Percentiles rank a stretch among this genome's conserved stretches.
Conservation (phyloP, 2,888 invertebrate species). For the Tipula confusa region DNA sequence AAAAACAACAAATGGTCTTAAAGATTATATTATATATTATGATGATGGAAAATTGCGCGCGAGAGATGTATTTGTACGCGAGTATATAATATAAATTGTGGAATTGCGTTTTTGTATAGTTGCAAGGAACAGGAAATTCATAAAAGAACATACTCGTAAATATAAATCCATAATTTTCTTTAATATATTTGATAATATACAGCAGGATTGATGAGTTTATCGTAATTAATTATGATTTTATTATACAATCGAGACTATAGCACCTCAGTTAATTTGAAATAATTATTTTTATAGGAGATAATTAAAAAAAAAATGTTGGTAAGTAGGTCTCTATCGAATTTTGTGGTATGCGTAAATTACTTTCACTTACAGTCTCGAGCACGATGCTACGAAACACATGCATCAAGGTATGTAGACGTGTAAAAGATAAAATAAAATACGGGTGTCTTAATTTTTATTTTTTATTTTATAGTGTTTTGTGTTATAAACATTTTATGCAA, state of each 20-base stretch:
- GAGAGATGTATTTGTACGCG: not conserved
- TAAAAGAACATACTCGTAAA: not conserved
- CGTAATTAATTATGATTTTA: conserved; percentile 1
- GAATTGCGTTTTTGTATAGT: not conserved
- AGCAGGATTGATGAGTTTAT: not conserved
- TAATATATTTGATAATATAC: not conserved
- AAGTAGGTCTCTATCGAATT: not conserved
- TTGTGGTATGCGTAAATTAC: not conserved
- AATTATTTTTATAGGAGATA: not conserved
- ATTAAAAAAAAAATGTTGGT: not conserved
- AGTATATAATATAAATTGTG: too few species aligned
- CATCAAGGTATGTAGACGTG: not conserved
- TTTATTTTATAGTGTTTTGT: not conserved
- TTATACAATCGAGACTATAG: conserved; percentile 5
- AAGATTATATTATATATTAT: not conserved
- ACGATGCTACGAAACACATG: not conserved
- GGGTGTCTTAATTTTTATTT: not conserved
- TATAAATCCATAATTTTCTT: not conserved
- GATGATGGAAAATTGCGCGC: not conserved
- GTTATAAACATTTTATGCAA: conserved; percentile 25
- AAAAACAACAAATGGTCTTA: not conserved
- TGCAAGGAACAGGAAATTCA: not conserved
- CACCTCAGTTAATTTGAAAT: not conserved
- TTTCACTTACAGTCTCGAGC: not conserved
- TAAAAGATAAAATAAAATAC: not conserved